Evolutionary conservation across 2,113 vertebrate genomes (phyloP).

Genomic region (Antennarius striatus): DNA sequence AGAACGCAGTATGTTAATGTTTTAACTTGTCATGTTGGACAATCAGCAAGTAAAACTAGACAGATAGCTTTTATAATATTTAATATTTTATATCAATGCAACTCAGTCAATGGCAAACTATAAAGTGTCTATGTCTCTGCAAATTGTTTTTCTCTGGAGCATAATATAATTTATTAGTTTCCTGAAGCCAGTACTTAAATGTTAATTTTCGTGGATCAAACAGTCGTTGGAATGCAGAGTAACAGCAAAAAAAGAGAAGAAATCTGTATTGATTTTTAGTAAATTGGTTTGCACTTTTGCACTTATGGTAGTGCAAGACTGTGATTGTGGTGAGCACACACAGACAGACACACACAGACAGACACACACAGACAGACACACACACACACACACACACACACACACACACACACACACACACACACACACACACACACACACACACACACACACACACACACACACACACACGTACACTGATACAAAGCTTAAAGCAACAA

Average conservation of each 20-base stretch:
- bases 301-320: slow-evolving; percentile 27
- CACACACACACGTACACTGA: neutral
- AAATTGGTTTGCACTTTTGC: slow-evolving; percentile 43
- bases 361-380: neutral
- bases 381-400: neutral
- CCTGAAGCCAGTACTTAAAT: too few relatives aligned
- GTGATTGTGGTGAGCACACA: neutral
- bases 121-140: too few relatives aligned
- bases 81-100: too few relatives aligned
- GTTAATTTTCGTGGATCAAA: too few relatives aligned
- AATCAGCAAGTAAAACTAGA: too few relatives aligned
- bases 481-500: slow-evolving; percentile 6
- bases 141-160: too few relatives aligned
- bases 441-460: slow-evolving; percentile 5
- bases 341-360: neutral
- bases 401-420: neutral
- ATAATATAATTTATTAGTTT: too few relatives aligned
- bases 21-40: neutral
- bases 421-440: neutral
- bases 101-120: too few relatives aligned
- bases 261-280: slow-evolving; percentile 40
- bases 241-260: slow-evolving; percentile 10
- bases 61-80: too few relatives aligned
- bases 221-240: slow-evolving; percentile 2
- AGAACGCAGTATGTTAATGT: too few relatives aligned